Evolutionary conservation across 2,888 invertebrate genomes (phyloP).

Genomic region (Pyrrhosoma nymphula): DNA sequence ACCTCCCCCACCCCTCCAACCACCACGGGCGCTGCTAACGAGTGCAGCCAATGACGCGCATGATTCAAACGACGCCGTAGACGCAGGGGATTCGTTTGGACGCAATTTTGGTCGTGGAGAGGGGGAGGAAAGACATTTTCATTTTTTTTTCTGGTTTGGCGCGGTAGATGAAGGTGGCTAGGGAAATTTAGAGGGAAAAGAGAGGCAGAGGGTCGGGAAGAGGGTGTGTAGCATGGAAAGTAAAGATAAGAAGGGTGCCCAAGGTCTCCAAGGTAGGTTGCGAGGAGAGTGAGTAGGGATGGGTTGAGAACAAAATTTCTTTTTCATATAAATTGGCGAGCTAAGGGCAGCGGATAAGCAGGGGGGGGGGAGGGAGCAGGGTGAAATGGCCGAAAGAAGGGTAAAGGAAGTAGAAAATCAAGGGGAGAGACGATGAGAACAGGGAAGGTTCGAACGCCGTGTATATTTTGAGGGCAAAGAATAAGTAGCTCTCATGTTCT

Average conservation of each 20-base stretch:
- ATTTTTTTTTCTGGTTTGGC: not conserved
- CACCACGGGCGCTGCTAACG: not conserved
- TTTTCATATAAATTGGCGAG: not conserved
- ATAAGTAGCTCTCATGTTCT: too few relatives aligned
- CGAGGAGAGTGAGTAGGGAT: not conserved
- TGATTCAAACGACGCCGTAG: not conserved
- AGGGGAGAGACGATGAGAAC: not conserved
- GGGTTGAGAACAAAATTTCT: not conserved
- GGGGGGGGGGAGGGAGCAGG: not conserved
- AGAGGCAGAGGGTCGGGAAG: not conserved
- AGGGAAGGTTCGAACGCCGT: not conserved
- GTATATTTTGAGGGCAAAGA: not conserved
- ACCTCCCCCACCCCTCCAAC: not conserved
- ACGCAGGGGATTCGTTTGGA: not conserved
- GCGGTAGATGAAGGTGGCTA: not conserved
- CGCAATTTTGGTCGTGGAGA: not conserved
- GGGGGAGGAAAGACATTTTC: not conserved
- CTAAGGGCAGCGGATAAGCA: not conserved
- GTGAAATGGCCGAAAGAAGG: not conserved
- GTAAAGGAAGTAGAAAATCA: conserved; percentile 7
- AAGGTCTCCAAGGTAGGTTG: not conserved
- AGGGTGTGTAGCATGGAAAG: not conserved
- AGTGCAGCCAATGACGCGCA: not conserved
- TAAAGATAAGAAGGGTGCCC: not conserved
- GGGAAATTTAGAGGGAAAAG: not conserved